phyloP scores from a whole-genome alignment of 2,888 invertebrate species.

The Eupithecia abbreviata region DNA sequence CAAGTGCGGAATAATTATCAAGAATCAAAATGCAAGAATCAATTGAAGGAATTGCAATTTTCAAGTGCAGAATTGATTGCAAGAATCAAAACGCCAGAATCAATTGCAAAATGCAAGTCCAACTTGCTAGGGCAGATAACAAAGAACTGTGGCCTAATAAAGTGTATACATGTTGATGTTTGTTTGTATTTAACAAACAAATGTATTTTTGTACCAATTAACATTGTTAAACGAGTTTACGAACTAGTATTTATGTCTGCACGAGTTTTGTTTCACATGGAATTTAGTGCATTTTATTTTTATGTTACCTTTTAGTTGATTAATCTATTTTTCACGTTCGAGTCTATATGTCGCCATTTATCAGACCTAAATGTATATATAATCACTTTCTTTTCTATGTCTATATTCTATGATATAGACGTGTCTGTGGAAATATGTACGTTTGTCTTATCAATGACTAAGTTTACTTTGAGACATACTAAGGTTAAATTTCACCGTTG shows the following conservation, averaged over 20 bases:
- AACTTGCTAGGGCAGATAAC: not conserved
- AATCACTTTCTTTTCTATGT: not conserved
- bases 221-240: constrained; percentile 50
- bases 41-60: not conserved
- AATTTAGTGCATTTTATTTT: constrained; percentile 43
- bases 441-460: not conserved
- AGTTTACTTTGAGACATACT: not conserved
- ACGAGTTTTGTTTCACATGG: constrained; percentile 42
- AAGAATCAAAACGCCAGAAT: not conserved
- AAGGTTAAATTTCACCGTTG: not conserved
- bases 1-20: not conserved
- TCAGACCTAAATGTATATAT: not conserved
- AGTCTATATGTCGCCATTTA: not conserved
- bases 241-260: constrained; percentile 39
- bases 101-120: not conserved
- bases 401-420: not conserved
- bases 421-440: not conserved
- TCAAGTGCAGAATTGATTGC: not conserved
- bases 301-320: constrained; percentile 2
- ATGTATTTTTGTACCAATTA: constrained; percentile 72
- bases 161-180: constrained; percentile 37
- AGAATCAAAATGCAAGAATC: not conserved
- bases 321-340: not conserved
- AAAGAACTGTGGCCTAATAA: constrained; percentile 4
- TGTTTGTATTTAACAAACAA: constrained; percentile 55